phyloP scores from a whole-genome alignment of 1,140 invertebrate species.

The Pogonus chalceus region DNA sequence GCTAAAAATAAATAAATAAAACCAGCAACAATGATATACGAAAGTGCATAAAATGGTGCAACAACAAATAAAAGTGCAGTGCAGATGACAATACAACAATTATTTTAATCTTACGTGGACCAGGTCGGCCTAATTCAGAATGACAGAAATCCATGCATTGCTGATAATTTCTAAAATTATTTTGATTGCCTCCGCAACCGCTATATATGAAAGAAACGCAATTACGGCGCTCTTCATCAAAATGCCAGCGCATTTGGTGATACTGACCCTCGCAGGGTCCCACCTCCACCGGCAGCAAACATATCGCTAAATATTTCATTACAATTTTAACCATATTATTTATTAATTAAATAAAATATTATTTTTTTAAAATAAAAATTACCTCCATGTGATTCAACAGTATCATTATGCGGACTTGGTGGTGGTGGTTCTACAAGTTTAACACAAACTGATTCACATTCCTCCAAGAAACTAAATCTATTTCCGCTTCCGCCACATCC shows the following conservation, averaged over 20 bases:
- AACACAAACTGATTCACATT: slow-evolving; percentile 59
- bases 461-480: slow-evolving; percentile 57
- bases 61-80: not conserved
- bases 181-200: slow-evolving; percentile 69
- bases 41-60: no score
- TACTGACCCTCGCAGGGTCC: slow-evolving; percentile 60
- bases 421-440: slow-evolving; percentile 30
- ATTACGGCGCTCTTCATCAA: slow-evolving; percentile 56
- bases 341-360: slow-evolving; percentile 11
- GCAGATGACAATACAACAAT: not conserved
- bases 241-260: slow-evolving; percentile 64
- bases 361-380: slow-evolving; percentile 7
- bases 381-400: slow-evolving; percentile 21
- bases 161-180: slow-evolving; percentile 65
- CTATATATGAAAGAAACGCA: slow-evolving; percentile 71
- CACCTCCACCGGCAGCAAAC: slow-evolving; percentile 49
- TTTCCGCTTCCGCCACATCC: slow-evolving; percentile 83
- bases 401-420: slow-evolving; percentile 7
- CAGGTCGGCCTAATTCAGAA: slow-evolving; percentile 28
- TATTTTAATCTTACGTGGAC: slow-evolving; percentile 33
- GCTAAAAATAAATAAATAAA: no score
- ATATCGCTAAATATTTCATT: slow-evolving; percentile 42
- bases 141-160: slow-evolving; percentile 51
- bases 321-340: slow-evolving; percentile 9
- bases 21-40: no score